Conservation (phyloP, 2,888 invertebrate species). For the Zaprionus lineosus region DNA sequence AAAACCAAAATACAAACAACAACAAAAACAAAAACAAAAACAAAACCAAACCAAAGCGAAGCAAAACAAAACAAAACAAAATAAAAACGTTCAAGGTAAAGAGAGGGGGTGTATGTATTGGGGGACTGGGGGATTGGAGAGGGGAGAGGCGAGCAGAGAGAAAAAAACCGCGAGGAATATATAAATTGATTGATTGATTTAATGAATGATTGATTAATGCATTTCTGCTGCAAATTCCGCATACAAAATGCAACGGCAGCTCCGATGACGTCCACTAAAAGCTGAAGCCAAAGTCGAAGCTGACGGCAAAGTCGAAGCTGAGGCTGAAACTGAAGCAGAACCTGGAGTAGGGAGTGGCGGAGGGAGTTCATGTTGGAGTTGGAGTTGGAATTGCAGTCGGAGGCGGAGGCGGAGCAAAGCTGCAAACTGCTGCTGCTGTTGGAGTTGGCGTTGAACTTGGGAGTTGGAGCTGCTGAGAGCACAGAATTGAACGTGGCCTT, state of each 20-base stretch:
- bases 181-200: constrained; percentile 78
- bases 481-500: constrained; percentile 51
- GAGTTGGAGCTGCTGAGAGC: constrained; percentile 41
- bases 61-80: constrained; percentile 6
- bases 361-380: not conserved
- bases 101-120: too few species aligned
- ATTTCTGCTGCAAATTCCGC: constrained; percentile 78
- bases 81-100: too few species aligned
- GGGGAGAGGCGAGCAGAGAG: too few species aligned
- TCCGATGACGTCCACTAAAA: constrained; percentile 21
- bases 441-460: too few species aligned
- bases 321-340: not conserved
- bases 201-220: constrained; percentile 80
- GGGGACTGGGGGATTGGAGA: too few species aligned
- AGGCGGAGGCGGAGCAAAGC: not conserved
- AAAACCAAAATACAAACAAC: not conserved
- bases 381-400: constrained; percentile 1
- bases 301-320: not conserved
- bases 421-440: too few species aligned
- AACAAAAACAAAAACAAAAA: not conserved
- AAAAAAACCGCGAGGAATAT: constrained; percentile 52
- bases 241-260: constrained; percentile 68
- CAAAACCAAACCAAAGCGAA: constrained; percentile 1
- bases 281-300: constrained; percentile 16
- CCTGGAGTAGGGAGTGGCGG: constrained; percentile 4